Evolutionary conservation across 1,140 invertebrate genomes (phyloP).

Genomic region (Epicauta chinensis): DNA sequence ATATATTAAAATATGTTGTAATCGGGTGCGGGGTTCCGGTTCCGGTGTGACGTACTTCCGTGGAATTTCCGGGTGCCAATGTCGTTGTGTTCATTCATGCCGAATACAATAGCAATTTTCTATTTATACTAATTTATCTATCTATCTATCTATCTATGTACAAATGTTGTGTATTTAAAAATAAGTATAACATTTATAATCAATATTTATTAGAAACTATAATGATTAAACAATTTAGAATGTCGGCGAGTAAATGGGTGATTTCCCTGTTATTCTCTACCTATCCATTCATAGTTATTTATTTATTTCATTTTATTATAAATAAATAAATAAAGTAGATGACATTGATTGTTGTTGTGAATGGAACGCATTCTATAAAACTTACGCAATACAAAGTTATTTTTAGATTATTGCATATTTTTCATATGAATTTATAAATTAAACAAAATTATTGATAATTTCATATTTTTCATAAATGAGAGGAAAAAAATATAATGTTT

Average conservation of each 20-base stretch:
- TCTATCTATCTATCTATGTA: too few species aligned
- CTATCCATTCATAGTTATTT: constrained; percentile 8
- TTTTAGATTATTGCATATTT: constrained; percentile 11
- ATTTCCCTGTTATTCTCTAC: neutral
- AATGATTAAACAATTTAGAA: too few species aligned
- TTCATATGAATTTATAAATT: neutral
- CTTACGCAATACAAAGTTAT: constrained; percentile 14
- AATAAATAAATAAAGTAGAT: constrained; percentile 12
- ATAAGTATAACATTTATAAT: too few species aligned
- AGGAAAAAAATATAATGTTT: too few species aligned
- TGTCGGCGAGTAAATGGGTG: too few species aligned
- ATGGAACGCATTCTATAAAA: constrained; percentile 12
- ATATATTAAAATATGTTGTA: constrained; percentile 2
- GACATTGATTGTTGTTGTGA: constrained; percentile 21
- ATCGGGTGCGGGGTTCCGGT: constrained; percentile 22
- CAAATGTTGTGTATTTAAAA: too few species aligned
- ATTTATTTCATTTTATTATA: too few species aligned
- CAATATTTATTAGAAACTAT: too few species aligned
- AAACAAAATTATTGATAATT: too few species aligned
- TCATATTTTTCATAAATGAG: too few species aligned
- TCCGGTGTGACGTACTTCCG: constrained; percentile 26
- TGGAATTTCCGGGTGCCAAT: constrained; percentile 20
- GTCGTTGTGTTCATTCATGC: constrained; percentile 16
- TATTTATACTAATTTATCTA: constrained; percentile 4
- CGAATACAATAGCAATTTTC: constrained; percentile 10